Base-by-base conservation (phyloP, 1,140 invertebrate species). In the Eueides isabella region DNA sequence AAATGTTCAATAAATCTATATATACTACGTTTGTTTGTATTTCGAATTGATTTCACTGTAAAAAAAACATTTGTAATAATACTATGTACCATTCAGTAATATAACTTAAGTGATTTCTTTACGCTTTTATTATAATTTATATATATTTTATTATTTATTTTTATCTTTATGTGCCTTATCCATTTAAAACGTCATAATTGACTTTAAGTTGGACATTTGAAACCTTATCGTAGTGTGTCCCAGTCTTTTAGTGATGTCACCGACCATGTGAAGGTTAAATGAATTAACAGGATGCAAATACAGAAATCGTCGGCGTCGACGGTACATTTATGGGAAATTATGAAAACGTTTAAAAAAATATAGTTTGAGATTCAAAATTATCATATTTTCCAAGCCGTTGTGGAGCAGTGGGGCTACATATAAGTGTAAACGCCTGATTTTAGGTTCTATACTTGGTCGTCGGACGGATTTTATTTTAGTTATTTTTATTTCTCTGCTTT, bases 211-310 rank as follows among this genome's bases (percentile, higher is more conserved):
- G 26, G 23, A 38, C 68, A 55, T 63, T 35, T 71, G 61, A 63
- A 67, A 31, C 61, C 35, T 65, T 71, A 71, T 71, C 70, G 48
- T 48, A 71, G 74, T 71, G 72, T 61, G 75, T 19, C 70, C 26
- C 68, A 67, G 70, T 80, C 48, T 4, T 55, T 55, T 9, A 2
- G 48, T 23, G 80, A 83, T 78, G 82, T 88, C 86, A 80, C 78
- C 81, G 80, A 72, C 80, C 80, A 74, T 77, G 75, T 76, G 80
- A 86, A 86, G 86, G 86, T 86, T 84, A 86, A 85, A 84, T 84
- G 75, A 79, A 80, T 82, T 84, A 81, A 80, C 82, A 74, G 73
- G 71, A 61, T 61, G 67, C 48, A 55, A 55, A 55, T 55, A 26
- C 48, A 26, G 12, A 26, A 55, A 55, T 55, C 48, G 19, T 55